Evolutionary conservation across 2,888 invertebrate genomes (phyloP).

Genomic region (Mechanitis mazaeus): DNA sequence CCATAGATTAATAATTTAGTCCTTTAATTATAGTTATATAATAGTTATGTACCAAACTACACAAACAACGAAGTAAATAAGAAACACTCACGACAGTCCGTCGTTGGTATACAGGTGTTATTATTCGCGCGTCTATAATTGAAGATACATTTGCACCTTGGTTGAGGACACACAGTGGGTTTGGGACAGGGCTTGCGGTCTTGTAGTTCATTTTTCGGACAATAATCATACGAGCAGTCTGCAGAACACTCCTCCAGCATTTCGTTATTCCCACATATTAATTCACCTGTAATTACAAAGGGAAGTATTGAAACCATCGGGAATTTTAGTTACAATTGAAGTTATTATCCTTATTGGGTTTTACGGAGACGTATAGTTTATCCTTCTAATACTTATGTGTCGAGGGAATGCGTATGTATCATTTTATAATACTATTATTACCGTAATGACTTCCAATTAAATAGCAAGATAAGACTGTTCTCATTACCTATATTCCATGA

Average conservation of each 20-base stretch:
- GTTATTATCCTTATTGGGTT: too few relatives aligned
- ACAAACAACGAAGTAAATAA: too few relatives aligned
- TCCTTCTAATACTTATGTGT: too few relatives aligned
- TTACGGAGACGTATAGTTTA: too few relatives aligned
- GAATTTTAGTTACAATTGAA: background rate
- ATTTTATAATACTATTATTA: too few relatives aligned
- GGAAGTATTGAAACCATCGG: background rate
- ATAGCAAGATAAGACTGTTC: too few relatives aligned
- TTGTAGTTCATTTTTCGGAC: constrained; percentile 36
- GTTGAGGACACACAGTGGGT: constrained; percentile 35
- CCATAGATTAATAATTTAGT: too few relatives aligned
- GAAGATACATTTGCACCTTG: constrained; percentile 44
- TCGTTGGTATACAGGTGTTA: constrained; percentile 41
- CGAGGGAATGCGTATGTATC: too few relatives aligned
- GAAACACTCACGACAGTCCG: constrained; percentile 37
- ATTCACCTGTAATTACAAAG: constrained; percentile 14
- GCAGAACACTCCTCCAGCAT: constrained; percentile 37
- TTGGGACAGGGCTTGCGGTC: constrained; percentile 27
- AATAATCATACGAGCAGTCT: constrained; percentile 39
- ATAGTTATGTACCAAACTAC: too few relatives aligned
- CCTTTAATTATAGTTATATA: too few relatives aligned
- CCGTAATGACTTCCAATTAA: too few relatives aligned
- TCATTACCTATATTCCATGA: too few relatives aligned
- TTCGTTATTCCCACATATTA: constrained; percentile 37
- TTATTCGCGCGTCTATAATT: constrained; percentile 41